phyloP scores from a whole-genome alignment of 2,113 vertebrate species.

The Saccopteryx leptura region DNA sequence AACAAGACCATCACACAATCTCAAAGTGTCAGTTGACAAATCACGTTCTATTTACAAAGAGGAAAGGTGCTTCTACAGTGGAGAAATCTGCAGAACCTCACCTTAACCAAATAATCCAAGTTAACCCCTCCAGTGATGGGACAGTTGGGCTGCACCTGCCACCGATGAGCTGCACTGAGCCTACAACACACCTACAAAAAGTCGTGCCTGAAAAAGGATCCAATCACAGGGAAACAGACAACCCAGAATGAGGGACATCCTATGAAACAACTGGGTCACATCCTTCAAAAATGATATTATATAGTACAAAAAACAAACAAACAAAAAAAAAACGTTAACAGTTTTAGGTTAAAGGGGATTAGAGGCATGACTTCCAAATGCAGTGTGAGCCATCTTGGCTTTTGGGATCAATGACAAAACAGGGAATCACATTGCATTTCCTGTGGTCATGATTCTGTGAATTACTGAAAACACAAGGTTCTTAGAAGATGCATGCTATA shows the following conservation, averaged over 20 bases:
- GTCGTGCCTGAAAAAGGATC: background rate
- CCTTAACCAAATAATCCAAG: background rate
- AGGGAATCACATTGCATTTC: background rate
- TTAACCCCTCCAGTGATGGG: background rate
- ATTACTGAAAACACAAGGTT: background rate
- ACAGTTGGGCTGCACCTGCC: background rate
- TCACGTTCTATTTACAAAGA: background rate
- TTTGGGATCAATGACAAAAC: background rate
- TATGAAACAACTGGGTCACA: background rate
- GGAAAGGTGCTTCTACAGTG: background rate
- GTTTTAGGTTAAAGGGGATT: background rate
- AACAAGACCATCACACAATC: too few species aligned
- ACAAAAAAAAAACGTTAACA: background rate
- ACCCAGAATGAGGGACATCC: background rate
- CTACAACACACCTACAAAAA: background rate
- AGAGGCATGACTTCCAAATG: background rate
- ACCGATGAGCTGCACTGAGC: background rate
- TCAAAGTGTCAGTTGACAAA: background rate
- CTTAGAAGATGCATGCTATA: background rate
- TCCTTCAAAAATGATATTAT: background rate
- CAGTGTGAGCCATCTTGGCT: background rate
- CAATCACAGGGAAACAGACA: background rate
- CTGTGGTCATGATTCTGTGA: background rate
- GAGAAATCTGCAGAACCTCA: background rate
- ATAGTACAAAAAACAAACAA: background rate